Base-by-base conservation (phyloP, 1,140 invertebrate genomes). In the Pygmarrhopalites habei region DNA sequence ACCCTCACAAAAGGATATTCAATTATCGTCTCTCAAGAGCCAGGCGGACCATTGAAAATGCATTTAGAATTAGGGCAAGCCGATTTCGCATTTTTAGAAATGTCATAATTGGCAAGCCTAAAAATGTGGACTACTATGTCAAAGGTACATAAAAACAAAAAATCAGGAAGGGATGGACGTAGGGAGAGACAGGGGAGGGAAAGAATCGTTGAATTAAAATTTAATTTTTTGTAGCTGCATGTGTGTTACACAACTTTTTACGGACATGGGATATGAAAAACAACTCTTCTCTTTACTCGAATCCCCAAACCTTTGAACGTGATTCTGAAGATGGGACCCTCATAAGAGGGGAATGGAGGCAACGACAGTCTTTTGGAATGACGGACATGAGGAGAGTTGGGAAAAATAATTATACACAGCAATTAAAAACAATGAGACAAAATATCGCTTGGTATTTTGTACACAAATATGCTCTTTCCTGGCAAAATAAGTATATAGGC, bases 1-100 rank as follows among this genome's bases (percentile, higher is more conserved):
- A 25, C 14, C 17, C 12, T 23, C 15, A 62, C 1, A 5, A 57
- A 23, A 7, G 30, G 30, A 26, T 66, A 1, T 58, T 52, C n/a
- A 59, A 66, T 23, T 66, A 61, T 25, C n/a, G 64, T 15, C 64
- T 67, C 66, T 64, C 71, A n/a, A 69, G 74, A 52, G 74, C 74
- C 25, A 66, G 76, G 39, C 64, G 75, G 67, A 71, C 76, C 28
- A 73, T 79, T 5, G 79, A 82, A 73, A 81, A 80, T 73, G 74
- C 74, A 2, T 81, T 81, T 72, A 79, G 79, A 21, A 80, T 81
- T 49, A 62, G 81, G 30, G 64, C 74, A 14, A 67, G 72, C 32
- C 72, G 73, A 57, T 80, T 68, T 66, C 35, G 64, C 39, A 65
- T 72, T 29, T 70, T 71, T 47, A 26, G 29, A 17, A 30, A 25